Evolutionary conservation across 1,140 invertebrate genomes (phyloP), one percentile per base, ranked within the genome.

Genomic region (Papilio helenus): DNA sequence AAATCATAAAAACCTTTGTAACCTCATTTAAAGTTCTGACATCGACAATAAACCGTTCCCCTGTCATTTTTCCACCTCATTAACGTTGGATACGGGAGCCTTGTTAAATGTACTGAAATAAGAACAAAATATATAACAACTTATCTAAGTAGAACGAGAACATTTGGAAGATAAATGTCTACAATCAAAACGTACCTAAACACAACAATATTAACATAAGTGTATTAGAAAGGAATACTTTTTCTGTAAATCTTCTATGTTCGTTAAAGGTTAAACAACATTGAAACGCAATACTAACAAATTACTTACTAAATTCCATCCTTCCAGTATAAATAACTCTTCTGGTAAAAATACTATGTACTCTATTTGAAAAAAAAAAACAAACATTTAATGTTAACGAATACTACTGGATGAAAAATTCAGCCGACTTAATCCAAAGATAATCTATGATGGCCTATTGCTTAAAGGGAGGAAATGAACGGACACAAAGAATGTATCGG

Each of bases 21-120:
- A 46, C n/a, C n/a, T 39, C 4, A 73, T 73, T 73, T n/a, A 29
- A 74, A 23, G 72, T 74, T 49, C 14, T 49, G 44, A 49, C 72
- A 74, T 49, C 44, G 72, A 74, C 72, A 74, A 74, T 74, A 74
- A 74, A 74, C 44, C 44, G 44, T 51, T 74, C 46, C 72, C 72
- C 20, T 51, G 72, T 74, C 23, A 74, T 74, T 74, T 74, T 74
- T 74, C 72, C 72, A 74, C 44, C 42, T 74, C 72, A 74, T 74
- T 74, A 29, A 74, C 46, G 3, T 20, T 74, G 72, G 44, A 74
- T 74, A 74, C 44, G 20, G 72, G 44, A 49, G 72, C 14, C 72
- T 49, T 74, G 72, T 74, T 74, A 74, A 74, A 74, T 74, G 72
- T 74, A 74, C 72, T 49, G 72, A 74, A 74, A 74, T 51, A 74